A percentile compares a stretch with the other conserved stretches of the same genome.
Evolutionary conservation across 2,797 vertebrate genomes (phyloP).

Genomic region (Luscinia luscinia): DNA sequence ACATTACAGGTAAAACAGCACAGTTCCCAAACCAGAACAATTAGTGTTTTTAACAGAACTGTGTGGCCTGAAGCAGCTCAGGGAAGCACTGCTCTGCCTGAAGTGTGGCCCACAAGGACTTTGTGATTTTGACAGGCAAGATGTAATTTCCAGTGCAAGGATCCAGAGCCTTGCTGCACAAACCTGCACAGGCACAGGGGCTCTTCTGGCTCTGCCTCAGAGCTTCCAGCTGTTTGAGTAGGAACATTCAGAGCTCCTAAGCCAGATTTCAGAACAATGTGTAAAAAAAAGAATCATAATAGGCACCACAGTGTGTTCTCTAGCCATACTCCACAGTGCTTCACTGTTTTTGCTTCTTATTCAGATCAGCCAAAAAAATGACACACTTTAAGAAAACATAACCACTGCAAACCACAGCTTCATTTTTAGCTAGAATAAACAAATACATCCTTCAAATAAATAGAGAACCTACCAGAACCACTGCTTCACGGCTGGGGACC

Average conservation of each 20-base stretch:
- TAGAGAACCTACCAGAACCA: neutral
- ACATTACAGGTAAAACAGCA: neutral
- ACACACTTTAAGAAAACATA: neutral
- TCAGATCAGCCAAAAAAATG: neutral
- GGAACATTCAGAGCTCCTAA: neutral
- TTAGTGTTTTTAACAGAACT: neutral
- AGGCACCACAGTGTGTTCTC: neutral
- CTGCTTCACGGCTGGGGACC: neutral
- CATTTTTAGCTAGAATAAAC: neutral
- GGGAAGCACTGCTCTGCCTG: neutral
- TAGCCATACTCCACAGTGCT: neutral
- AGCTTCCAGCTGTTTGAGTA: neutral
- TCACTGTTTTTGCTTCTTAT: neutral
- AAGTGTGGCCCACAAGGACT: neutral
- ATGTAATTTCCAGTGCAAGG: neutral
- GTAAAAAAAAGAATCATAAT: neutral
- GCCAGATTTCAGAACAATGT: neutral
- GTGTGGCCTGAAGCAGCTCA: neutral
- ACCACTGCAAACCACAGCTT: neutral
- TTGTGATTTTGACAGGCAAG: accelerated
- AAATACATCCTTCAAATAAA: neutral
- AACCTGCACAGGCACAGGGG: neutral
- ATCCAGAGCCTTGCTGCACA: neutral
- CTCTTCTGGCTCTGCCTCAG: neutral
- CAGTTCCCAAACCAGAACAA: accelerated